Conservation (phyloP, 2,888 invertebrate genomes). For the Cynaeus angustus region DNA sequence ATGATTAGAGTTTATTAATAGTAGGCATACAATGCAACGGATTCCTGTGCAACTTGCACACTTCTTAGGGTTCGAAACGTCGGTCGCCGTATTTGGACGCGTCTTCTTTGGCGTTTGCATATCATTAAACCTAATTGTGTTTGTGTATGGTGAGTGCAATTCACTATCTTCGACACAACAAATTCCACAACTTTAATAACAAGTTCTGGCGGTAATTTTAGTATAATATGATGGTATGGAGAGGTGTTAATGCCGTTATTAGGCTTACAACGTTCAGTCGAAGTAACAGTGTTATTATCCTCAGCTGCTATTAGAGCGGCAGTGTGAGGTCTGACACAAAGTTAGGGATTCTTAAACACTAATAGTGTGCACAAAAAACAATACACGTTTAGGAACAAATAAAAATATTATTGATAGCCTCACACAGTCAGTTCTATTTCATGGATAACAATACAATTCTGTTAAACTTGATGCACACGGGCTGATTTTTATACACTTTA, state of each 20-base stretch:
- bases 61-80: slow-evolving; percentile 33
- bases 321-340: slow-evolving; percentile 56
- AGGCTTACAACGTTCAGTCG: slow-evolving; percentile 48
- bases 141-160: slow-evolving; percentile 47
- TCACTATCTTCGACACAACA: slow-evolving; percentile 40
- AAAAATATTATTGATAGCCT: no score
- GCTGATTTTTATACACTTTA: no score
- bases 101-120: slow-evolving; percentile 51
- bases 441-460: no score
- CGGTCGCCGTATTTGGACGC: slow-evolving; percentile 54
- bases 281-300: slow-evolving; percentile 53
- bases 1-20: slow-evolving; percentile 51
- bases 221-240: slow-evolving; percentile 57
- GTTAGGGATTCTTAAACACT: slow-evolving; percentile 8
- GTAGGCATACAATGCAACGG: slow-evolving; percentile 49
- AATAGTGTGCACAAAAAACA: no score
- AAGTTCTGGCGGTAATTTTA: slow-evolving; percentile 55
- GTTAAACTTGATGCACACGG: no score
- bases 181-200: slow-evolving; percentile 49
- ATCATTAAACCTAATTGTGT: slow-evolving; percentile 57
- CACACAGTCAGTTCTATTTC: no score
- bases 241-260: slow-evolving; percentile 65
- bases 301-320: slow-evolving; percentile 54
- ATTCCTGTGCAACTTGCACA: slow-evolving; percentile 46
- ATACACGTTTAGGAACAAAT: no score